A percentile compares a stretch with the other conserved stretches of the same genome.
Conservation (phyloP, 1,140 invertebrate genomes). For the Drepana arcuata region DNA sequence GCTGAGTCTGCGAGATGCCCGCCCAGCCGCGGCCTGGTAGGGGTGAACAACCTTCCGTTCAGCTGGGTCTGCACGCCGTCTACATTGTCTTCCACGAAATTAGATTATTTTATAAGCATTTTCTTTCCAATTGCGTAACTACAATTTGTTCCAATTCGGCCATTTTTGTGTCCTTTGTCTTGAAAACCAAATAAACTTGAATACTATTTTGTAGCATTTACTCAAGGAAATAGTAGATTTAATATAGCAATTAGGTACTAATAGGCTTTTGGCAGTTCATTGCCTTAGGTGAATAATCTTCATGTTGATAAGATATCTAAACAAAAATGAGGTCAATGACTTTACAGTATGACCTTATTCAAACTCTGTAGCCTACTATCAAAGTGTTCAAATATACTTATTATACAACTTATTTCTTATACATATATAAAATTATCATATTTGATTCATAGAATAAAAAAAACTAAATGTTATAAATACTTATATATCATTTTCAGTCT, state of each 20-base stretch:
- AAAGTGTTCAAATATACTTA: too few species aligned
- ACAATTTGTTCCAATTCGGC: conserved; percentile 21
- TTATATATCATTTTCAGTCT: too few species aligned
- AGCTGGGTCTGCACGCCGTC: conserved; percentile 38
- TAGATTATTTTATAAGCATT: conserved; percentile 17
- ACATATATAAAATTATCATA: too few species aligned
- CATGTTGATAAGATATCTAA: background rate
- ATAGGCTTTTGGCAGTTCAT: background rate
- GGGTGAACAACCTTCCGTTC: conserved; percentile 64
- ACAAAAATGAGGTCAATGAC: conserved; percentile 10
- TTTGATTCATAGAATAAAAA: too few species aligned
- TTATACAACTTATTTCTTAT: too few species aligned
- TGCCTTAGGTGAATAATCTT: too few species aligned
- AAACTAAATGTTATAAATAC: too few species aligned
- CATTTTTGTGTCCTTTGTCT: conserved; percentile 48
- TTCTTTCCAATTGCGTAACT: conserved; percentile 49
- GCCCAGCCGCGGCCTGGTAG: conserved; percentile 59
- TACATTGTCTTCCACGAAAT: too few species aligned
- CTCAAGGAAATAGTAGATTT: too few species aligned
- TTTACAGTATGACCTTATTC: conserved; percentile 11
- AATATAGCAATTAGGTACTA: too few species aligned
- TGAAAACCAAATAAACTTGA: too few species aligned
- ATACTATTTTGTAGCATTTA: too few species aligned
- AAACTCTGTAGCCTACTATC: conserved; percentile 5
- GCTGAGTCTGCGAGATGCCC: conserved; percentile 57